Percentiles rank a stretch among this genome's conserved stretches.
Evolutionary conservation across 2,888 invertebrate species (phyloP).

Genomic region (Nectonema munidae): DNA sequence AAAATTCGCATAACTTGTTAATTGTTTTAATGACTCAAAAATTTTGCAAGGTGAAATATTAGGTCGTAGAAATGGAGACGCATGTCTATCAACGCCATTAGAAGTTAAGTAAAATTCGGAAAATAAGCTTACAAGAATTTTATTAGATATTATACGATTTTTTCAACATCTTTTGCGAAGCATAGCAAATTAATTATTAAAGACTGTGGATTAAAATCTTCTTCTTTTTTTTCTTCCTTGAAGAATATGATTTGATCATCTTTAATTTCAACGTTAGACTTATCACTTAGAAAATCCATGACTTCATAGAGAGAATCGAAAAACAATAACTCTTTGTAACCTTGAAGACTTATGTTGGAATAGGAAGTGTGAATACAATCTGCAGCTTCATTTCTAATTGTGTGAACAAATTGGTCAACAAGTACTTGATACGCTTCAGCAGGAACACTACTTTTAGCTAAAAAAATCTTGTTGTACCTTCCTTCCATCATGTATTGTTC

Average conservation of each 20-base stretch:
- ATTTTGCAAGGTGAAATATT: too few species aligned
- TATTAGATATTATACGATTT: constrained; percentile 83
- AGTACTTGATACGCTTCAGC: constrained; percentile 76
- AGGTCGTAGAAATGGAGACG: too few species aligned
- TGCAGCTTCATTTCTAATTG: constrained; percentile 47
- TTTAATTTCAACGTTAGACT: too few species aligned
- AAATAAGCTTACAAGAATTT: not conserved
- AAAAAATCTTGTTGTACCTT: constrained; percentile 69
- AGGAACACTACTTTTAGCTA: constrained; percentile 73
- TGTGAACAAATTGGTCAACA: constrained; percentile 71
- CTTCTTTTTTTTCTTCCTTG: constrained; percentile 37
- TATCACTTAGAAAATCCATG: too few species aligned
- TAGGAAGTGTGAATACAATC: constrained; percentile 45
- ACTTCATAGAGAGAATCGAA: too few species aligned
- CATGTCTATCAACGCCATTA: too few species aligned
- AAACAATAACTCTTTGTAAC: too few species aligned
- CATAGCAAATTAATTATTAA: constrained; percentile 70
- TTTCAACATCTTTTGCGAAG: constrained; percentile 85
- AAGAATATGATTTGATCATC: constrained; percentile 47
- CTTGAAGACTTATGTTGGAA: too few species aligned
- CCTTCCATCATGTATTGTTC: constrained; percentile 98
- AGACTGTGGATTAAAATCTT: constrained; percentile 48
- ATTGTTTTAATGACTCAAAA: too few species aligned
- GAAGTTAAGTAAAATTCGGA: not conserved
- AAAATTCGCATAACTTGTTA: too few species aligned